Evolutionary conservation across 2,888 invertebrate genomes (phyloP).

Genomic region (Cryptops parisi): DNA sequence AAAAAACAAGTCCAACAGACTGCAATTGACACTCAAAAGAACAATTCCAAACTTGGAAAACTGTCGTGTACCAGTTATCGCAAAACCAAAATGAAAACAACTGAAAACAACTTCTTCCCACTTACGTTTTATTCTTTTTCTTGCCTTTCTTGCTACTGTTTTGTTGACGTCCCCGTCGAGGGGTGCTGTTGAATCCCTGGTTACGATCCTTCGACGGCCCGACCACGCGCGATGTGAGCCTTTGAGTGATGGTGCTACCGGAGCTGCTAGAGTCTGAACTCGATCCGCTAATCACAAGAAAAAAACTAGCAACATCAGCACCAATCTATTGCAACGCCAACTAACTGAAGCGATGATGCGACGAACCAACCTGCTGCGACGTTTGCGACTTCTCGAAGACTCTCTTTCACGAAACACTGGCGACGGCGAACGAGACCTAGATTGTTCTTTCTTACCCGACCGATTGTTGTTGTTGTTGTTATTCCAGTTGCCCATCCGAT

Average conservation of each 20-base stretch:
- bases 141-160: constrained; percentile 29
- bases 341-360: too few species aligned
- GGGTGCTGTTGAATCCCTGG: not conserved
- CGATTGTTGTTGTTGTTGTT: too few species aligned
- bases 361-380: constrained; percentile 1
- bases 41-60: not conserved
- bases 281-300: not conserved
- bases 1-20: not conserved
- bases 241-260: constrained; percentile 12
- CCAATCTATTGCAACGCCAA: too few species aligned
- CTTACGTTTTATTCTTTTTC: constrained; percentile 19
- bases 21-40: too few species aligned
- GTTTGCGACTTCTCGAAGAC: not conserved
- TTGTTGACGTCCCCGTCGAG: constrained; percentile 14
- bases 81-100: not conserved
- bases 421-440: constrained; percentile 24
- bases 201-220: constrained; percentile 14
- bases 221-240: constrained; percentile 20
- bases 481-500: not conserved
- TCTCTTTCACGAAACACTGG: constrained; percentile 7
- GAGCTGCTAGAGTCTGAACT: constrained; percentile 14
- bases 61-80: not conserved
- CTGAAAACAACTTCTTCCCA: too few species aligned
- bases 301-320: not conserved
- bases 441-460: constrained; percentile 4